Conservation (phyloP, 64 coral and sea anemone genomes). For the Montipora efflorescens region DNA sequence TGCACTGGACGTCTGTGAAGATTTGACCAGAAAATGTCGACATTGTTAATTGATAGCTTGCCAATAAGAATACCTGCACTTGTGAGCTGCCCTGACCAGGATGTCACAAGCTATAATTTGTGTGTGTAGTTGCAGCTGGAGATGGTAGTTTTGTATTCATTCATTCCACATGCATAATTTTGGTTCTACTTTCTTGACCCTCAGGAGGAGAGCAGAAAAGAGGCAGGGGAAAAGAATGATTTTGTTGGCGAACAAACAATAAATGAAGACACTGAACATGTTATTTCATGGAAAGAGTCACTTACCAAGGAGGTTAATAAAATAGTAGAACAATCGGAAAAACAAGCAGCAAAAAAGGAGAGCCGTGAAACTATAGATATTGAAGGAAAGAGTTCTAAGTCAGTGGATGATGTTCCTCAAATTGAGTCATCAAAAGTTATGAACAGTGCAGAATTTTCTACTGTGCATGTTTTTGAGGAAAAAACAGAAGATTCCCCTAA, state of each 20-base stretch:
- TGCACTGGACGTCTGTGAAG: too few species aligned
- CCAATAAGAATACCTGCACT: too few species aligned
- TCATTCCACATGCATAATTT: too few species aligned
- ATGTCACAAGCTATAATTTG: too few species aligned
- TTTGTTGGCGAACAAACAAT: not conserved
- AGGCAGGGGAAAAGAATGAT: not conserved
- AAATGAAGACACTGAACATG: constrained; percentile 2
- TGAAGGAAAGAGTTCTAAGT: not conserved
- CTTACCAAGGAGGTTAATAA: constrained; percentile 21
- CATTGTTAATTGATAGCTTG: too few species aligned
- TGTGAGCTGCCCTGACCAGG: too few species aligned
- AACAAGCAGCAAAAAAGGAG: not conserved
- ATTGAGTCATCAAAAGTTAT: not conserved
- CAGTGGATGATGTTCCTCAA: not conserved
- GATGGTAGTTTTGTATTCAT: too few species aligned
- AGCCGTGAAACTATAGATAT: not conserved
- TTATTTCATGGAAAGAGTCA: not conserved
- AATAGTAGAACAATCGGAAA: not conserved
- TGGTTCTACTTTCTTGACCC: not conserved
- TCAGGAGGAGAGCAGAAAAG: not conserved
- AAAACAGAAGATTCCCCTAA: not conserved
- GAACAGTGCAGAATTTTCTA: not conserved
- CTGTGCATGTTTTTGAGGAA: constrained; percentile 8
- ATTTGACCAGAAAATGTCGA: too few species aligned
- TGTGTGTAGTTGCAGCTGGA: too few species aligned